Base-by-base conservation (phyloP, 1,140 invertebrate genomes). In the Teleogryllus occipitalis region DNA sequence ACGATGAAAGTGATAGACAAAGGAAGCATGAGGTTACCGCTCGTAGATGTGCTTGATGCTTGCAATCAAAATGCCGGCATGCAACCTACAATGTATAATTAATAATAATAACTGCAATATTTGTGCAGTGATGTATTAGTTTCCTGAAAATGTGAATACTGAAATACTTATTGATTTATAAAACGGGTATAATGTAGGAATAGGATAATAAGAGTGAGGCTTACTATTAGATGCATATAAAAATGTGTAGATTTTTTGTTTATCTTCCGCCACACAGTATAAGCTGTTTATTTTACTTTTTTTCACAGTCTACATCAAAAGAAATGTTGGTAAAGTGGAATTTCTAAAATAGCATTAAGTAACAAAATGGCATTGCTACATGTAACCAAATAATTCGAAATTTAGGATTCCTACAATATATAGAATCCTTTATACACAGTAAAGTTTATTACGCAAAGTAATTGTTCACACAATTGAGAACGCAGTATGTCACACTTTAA, bases 331-430 rank as follows among this genome's bases (percentile, higher is more conserved):
- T 65, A 65, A 65, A 65, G 54, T 65, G 54, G 54, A 65, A 65
- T 65, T 65, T 65, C 54, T 65, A 65, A 65, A 65, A 65, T 65
- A 65, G 54, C 54, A 65, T 65, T 65, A 65, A 65, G 54, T 65
- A 65, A 65, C 54, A 10, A 65, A 65, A 65, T 65, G 54, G 54
- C 54, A 65, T 65, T 65, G 54, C 54, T 65, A 65, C 18, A 65
- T 65, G 18, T 65, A 65, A 65, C 10, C 18, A 18, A 65, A 39
- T 39, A 39, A 65, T 10, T 65, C 18, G 54, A 65, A 65, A 65
- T 14, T 65, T 65, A 65, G 54, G 18, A 65, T 10, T 18, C 18
- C 54, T 14, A 18, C 54, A 65, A 65, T 65, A 65, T 65, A 14
- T 65, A 65, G 54, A 65, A 18, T 65, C 54, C 54, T 65, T 65